Percentiles rank a stretch among this genome's conserved stretches.
phyloP scores from a whole-genome alignment of 2,888 invertebrate genomes.

The Apamea anceps region DNA sequence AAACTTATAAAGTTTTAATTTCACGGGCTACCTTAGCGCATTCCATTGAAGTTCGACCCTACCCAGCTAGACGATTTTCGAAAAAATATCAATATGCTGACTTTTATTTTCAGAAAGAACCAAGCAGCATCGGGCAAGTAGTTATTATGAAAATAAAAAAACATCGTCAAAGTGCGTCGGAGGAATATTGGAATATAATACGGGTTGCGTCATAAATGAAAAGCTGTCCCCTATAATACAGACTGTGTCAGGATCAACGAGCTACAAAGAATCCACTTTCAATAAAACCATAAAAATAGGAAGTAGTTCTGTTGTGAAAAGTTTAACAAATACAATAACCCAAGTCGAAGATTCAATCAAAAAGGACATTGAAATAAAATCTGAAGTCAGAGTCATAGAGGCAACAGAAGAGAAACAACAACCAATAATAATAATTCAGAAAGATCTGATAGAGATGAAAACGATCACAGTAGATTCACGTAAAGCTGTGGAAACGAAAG shows the following conservation, averaged over 20 bases:
- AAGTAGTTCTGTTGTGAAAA: conserved; percentile 69
- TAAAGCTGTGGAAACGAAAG: conserved; percentile 2
- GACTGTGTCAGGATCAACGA: conserved; percentile 75
- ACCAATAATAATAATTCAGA: conserved; percentile 47
- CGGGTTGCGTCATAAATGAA: conserved; percentile 70
- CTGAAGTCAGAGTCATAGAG: conserved; percentile 25
- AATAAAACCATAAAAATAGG: conserved; percentile 71
- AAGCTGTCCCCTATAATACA: conserved; percentile 80
- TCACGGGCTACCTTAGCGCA: not conserved
- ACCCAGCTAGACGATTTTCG: not conserved
- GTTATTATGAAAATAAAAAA: conserved; percentile 75
- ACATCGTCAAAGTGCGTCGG: conserved; percentile 82
- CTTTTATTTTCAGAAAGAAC: conserved; percentile 71
- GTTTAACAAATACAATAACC: conserved; percentile 68
- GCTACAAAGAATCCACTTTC: conserved; percentile 62
- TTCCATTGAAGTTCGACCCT: not conserved
- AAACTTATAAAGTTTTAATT: not conserved
- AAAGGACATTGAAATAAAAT: conserved; percentile 36
- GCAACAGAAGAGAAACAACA: conserved; percentile 21
- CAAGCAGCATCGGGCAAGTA: conserved; percentile 55
- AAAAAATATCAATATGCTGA: not conserved
- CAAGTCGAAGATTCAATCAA: conserved; percentile 68
- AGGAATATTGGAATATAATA: conserved; percentile 68
- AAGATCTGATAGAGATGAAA: conserved; percentile 14
- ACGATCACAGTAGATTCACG: no score